phyloP scores from a whole-genome alignment of 2,888 invertebrate genomes.

The Crossocerus cetratus region DNA sequence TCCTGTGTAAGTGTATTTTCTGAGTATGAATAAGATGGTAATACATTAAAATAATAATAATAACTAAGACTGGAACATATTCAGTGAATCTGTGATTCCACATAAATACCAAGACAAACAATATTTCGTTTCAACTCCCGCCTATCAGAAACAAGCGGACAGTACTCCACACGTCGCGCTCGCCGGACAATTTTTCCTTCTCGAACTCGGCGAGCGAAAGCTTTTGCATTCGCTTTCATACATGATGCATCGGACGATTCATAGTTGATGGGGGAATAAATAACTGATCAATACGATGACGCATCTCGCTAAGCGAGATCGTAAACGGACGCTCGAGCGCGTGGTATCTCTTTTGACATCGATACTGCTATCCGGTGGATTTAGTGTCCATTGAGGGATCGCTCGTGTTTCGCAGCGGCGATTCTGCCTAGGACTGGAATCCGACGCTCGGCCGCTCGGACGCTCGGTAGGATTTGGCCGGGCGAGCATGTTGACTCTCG shows the following conservation, averaged over 20 bases:
- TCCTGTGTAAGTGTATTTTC: too few species aligned
- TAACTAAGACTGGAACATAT: too few species aligned
- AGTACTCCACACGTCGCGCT: too few species aligned
- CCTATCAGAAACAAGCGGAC: too few species aligned
- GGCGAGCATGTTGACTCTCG: background rate
- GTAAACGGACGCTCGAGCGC: slow-evolving; percentile 52
- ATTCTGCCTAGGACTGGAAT: slow-evolving; percentile 15
- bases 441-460: slow-evolving; percentile 24
- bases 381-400: slow-evolving; percentile 32
- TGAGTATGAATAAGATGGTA: too few species aligned
- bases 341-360: slow-evolving; percentile 43
- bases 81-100: too few species aligned
- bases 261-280: slow-evolving; percentile 58
- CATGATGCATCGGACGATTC: background rate
- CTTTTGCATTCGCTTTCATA: too few species aligned
- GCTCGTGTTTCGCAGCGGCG: slow-evolving; percentile 16
- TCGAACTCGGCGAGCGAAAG: too few species aligned
- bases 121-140: too few species aligned
- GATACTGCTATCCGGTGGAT: slow-evolving; percentile 35
- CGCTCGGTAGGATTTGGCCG: slow-evolving; percentile 36
- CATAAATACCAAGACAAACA: too few species aligned
- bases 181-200: too few species aligned
- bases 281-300: slow-evolving; percentile 44
- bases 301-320: slow-evolving; percentile 48
- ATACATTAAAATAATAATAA: too few species aligned